Evolutionary conservation across 2,113 vertebrate genomes (phyloP), one percentile per base, ranked within the genome.

Genomic region (Ailurus styani): DNA sequence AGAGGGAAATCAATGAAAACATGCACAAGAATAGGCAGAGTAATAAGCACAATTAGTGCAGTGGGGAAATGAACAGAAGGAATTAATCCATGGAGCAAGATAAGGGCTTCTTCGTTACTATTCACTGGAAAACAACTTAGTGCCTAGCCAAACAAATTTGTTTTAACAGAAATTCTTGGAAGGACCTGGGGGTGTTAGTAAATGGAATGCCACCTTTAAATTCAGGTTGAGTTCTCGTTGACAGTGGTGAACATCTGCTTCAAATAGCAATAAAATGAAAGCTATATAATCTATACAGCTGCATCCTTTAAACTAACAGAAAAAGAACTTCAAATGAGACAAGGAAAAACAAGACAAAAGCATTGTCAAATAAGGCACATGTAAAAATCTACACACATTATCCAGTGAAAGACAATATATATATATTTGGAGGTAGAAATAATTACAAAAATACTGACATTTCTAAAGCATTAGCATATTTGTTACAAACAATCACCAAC

Each of bases 381-480:
- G 98, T 98, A 99, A 99, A 99, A 98, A 98, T 98, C 98, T 98
- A 98, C 98, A 98, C 75, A 13, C 1, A 5, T 97, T 98, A 98
- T 99, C 99, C 99, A 99, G 98, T 99, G 98, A 99, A 99, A 99
- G 98, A 99, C 98, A 98, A 98, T 98, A 98, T 98, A 98, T 98
- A 98, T 98, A 98, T 98, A 98, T 98, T 98, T 99, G 97, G 99
- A 99, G 98, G 99, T 99, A 99, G 98, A 99, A 99, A 99, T 98
- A 99, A 98, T 99, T 99, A 99, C 98, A 99, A 99, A 99, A 99
- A 99, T 99, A 99, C 99, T 99, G 98, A 99, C 99, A 98, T 98
- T 98, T 98, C 98, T 99, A 98, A 98, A 98, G 96, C 97, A 98
- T 98, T 98, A 98, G 97, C 97, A 96, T 98, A 99, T 98, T 95